Evolutionary conservation across 2,113 vertebrate genomes (phyloP).

Genomic region (Nanorana parkeri): DNA sequence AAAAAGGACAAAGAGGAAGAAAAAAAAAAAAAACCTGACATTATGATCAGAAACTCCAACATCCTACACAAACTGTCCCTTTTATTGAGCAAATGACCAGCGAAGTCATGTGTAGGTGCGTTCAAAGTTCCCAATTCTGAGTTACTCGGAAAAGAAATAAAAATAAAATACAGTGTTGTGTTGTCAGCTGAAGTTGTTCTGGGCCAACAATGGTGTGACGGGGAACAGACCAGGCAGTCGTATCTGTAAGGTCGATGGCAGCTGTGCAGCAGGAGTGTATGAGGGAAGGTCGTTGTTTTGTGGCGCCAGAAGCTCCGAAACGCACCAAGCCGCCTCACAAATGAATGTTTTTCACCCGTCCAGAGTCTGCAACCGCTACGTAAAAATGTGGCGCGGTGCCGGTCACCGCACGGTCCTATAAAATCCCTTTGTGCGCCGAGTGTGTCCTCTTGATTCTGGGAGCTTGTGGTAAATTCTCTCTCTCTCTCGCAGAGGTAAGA

Average conservation of each 20-base stretch:
- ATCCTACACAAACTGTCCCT: conserved; percentile 79
- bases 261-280: conserved; percentile 7
- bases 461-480: conserved; percentile 18
- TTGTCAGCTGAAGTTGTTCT: conserved; percentile 12
- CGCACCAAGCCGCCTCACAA: neutral
- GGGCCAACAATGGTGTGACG: conserved; percentile 21
- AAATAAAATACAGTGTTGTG: conserved; percentile 33
- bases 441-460: neutral
- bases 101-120: neutral
- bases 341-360: too few relatives aligned
- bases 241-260: neutral
- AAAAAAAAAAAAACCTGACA: conserved; percentile 59
- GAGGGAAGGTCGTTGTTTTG: neutral
- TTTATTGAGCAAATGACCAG: conserved; percentile 66
- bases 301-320: neutral
- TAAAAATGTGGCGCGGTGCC: neutral
- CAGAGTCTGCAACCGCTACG: conserved; percentile 7
- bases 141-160: conserved; percentile 11
- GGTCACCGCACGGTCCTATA: neutral
- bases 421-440: neutral
- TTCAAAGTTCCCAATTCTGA: neutral
- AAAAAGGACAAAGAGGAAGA: conserved; percentile 69
- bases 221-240: conserved; percentile 25
- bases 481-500: conserved; percentile 29
- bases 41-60: conserved; percentile 61